Evolutionary conservation across 1,140 invertebrate species (phyloP).

Genomic region (Bacillus rossius): DNA sequence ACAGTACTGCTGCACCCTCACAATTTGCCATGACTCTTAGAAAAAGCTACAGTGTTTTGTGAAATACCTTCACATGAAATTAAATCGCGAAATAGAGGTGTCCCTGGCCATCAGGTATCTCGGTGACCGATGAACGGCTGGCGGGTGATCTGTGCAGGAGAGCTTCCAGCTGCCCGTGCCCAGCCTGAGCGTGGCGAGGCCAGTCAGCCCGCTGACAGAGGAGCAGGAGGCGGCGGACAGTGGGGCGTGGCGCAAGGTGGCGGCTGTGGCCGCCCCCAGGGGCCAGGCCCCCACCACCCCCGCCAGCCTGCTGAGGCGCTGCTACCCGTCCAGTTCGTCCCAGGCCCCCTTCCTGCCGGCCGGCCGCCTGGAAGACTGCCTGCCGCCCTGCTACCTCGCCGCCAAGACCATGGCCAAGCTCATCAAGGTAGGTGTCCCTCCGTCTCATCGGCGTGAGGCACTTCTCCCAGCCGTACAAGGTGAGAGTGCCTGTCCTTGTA

Average conservation of each 20-base stretch:
- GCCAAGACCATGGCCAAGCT: conserved; percentile 51
- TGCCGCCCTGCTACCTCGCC: conserved; percentile 50
- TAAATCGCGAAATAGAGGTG: too few relatives aligned
- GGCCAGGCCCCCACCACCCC: background rate
- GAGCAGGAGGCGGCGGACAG: conserved; percentile 37
- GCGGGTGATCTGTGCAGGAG: conserved; percentile 26
- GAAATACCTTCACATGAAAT: too few relatives aligned
- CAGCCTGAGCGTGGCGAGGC: conserved; percentile 27
- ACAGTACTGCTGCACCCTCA: too few relatives aligned
- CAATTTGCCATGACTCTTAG: too few relatives aligned
- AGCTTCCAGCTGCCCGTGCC: conserved; percentile 37
- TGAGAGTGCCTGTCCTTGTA: too few relatives aligned
- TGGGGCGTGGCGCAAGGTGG: conserved; percentile 9
- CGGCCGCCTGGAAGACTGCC: conserved; percentile 41
- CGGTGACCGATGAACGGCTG: too few relatives aligned
- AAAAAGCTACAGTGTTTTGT: too few relatives aligned
- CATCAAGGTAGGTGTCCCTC: conserved; percentile 45
- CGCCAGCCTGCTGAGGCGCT: conserved; percentile 31
- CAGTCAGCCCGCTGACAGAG: conserved; percentile 35
- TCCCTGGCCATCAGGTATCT: too few relatives aligned
- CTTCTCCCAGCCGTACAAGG: too few relatives aligned
- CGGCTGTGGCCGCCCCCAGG: conserved; percentile 11
- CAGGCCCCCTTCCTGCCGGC: conserved; percentile 34
- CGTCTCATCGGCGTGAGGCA: too few relatives aligned
- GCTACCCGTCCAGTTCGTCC: conserved; percentile 33